Evolutionary conservation across 2,113 vertebrate species (phyloP).

Genomic region (Diadophis punctatus): DNA sequence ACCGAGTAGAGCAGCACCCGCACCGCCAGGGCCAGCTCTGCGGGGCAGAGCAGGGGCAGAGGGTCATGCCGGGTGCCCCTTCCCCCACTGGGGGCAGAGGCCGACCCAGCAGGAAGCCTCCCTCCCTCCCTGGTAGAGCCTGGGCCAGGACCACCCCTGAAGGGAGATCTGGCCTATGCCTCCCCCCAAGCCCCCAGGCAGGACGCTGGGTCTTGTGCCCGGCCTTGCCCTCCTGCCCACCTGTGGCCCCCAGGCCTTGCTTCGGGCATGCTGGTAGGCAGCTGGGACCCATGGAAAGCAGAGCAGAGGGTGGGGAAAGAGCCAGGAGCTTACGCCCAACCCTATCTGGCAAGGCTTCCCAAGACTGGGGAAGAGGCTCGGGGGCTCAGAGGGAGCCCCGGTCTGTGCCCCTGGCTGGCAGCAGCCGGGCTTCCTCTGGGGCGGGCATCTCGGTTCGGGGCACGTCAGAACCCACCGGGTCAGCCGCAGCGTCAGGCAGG

Average conservation of each 20-base stretch:
- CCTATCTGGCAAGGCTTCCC: not conserved
- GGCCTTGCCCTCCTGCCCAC: not conserved
- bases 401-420: not conserved
- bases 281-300: not conserved
- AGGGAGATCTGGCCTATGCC: too few species aligned
- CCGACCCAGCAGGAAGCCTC: not conserved
- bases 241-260: not conserved
- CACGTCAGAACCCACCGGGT: not conserved
- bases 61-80: not conserved
- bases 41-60: not conserved
- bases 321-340: not conserved
- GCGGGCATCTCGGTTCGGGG: not conserved
- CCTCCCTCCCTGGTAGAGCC: not conserved
- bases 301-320: not conserved
- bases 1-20: slow-evolving; percentile 82
- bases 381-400: not conserved
- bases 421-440: not conserved
- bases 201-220: not conserved
- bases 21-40: slow-evolving; percentile 81
- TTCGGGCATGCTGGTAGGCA: too few species aligned
- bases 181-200: too few species aligned
- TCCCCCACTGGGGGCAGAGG: not conserved
- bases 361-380: not conserved
- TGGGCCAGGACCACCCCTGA: not conserved
- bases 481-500: not conserved